These are phyloP conservation scores for Meloe dianella DNA, from an alignment of 2,888 invertebrate species.

Conservation along the genomic window DNA sequence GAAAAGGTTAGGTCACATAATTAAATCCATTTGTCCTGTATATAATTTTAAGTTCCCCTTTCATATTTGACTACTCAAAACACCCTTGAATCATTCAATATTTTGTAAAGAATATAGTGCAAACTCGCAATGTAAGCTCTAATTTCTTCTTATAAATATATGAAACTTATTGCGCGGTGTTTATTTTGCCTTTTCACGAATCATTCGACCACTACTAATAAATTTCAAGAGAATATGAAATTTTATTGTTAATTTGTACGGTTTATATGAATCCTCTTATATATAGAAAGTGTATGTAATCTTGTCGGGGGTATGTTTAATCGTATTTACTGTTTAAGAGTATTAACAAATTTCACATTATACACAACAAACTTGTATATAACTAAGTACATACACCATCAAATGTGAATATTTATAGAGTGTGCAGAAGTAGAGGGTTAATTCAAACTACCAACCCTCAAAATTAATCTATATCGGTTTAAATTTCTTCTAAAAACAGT, in stretches of 20 bases:
- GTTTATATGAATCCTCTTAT: conserved; percentile 34
- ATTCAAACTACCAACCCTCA: neutral
- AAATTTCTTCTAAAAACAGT: neutral
- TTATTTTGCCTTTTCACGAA: conserved; percentile 46
- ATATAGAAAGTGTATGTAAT: conserved; percentile 44
- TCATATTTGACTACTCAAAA: neutral
- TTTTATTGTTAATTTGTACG: conserved; percentile 53
- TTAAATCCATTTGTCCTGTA: conserved; percentile 15
- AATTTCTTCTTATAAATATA: neutral
- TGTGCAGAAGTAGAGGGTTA: neutral
- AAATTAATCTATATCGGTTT: neutral
- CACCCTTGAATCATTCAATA: conserved; percentile 1
- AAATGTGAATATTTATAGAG: neutral
- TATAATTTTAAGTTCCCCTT: neutral
- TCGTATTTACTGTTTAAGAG: conserved; percentile 39
- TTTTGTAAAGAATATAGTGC: neutral
- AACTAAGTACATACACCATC: neutral
- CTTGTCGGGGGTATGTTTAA: conserved; percentile 40
- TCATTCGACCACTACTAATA: conserved; percentile 48
- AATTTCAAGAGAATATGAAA: conserved; percentile 52
- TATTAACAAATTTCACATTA: conserved; percentile 33
- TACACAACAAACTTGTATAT: conserved; percentile 8
- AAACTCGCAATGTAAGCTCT: neutral
- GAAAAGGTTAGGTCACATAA: conserved; percentile 26
- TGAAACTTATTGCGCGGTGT: conserved; percentile 44